Base-by-base conservation (phyloP, 92 coral and sea anemone species). In the Parazoanthus swiftii region DNA sequence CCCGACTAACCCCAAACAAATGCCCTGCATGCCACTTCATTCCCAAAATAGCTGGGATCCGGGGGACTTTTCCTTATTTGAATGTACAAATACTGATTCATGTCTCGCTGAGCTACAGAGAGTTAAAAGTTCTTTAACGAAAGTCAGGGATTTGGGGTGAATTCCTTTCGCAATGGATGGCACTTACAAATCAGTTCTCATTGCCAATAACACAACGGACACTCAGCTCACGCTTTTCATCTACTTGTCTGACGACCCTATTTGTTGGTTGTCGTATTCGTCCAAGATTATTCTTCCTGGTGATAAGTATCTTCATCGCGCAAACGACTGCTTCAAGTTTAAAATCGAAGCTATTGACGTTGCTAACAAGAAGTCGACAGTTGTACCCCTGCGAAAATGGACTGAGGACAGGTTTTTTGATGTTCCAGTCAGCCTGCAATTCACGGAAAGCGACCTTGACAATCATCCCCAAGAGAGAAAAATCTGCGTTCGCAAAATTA, bases 161-260 rank as follows among this genome's bases (percentile, higher is more conserved):
- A 13, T 3, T 54, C 4, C 18, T 54, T 54, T 54, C 9, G 59
- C 85, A 15, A 80, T 80, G 85, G 85, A 80, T 44, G 58, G 25
- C 33, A 78, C 39, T 82, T 81, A 86, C n/a, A 86, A 89, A 82
- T 90, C 93, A 13, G 29, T 92, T 23, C 77, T 90, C 16, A 70
- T 92, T 74, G 79, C 81, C 4, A 92, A 89, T 50, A 79, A 89
- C n/a, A 85, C 90, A 23, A 33, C 13, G 13, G 90, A 89, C 33
- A 77, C 90, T 42, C 36, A 59, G 0, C n/a, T 92, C 42, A 89
- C 89, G 3, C 51, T 92, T 14, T 76, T 59, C 42, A 67, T 72
- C 8, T 92, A 90, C 76, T 26, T 16, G 71, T 13, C 14, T 25
- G 36, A 75, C 48, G 91, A 89, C 76, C 72, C 56, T 7, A 8